Base-by-base conservation (phyloP, 2,113 vertebrate species). In the Halichoerus grypus region DNA sequence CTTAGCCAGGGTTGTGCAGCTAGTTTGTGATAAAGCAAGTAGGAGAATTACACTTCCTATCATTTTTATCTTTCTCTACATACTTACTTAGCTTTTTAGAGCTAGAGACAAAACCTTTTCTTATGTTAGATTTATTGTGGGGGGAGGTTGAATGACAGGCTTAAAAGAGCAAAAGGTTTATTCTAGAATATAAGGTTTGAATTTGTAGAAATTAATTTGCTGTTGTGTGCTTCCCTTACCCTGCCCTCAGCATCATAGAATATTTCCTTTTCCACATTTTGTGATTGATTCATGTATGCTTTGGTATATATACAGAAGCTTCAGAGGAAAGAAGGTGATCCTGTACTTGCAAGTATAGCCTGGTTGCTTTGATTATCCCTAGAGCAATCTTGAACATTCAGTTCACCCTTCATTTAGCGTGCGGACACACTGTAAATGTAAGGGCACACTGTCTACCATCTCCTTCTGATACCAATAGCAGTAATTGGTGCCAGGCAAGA, bases 221-320 rank as follows among this genome's bases (percentile, higher is more conserved):
- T 87, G 0, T 93, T 96, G 2, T 67, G 3, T 95, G 24, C 33
- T 61, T 74, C 33, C 91, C 0, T 89, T 65, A 26, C 31, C 28
- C 14, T 95, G 53, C 33, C 80, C 14, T 81, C 61, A 92, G 26
- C 14, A 21, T 82, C 53, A 12, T 46, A 61, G 6, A 91, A 12
- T 76, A 76, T 42, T 95, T 97, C 79, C 28, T 59, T 96, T 59
- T n/a, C 67, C 14, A 33, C 7, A 33, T 93, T 86, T 90, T 96
- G 8, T 93, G n/a, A 61, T 77, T 93, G n/a, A 55, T 77, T 22
- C 0, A 31, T 57, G 26, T 80, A 53, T 89, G 15, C 22, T 83
- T 82, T 7, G 79, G 33, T 84, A 21, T 79, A 22, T 67, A 57
- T 39, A 46, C 11, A 91, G 80, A 86, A 79, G 19, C 10, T 42